phyloP scores from a whole-genome alignment of 1,140 invertebrate species.

The Pentalonia nigronervosa region DNA sequence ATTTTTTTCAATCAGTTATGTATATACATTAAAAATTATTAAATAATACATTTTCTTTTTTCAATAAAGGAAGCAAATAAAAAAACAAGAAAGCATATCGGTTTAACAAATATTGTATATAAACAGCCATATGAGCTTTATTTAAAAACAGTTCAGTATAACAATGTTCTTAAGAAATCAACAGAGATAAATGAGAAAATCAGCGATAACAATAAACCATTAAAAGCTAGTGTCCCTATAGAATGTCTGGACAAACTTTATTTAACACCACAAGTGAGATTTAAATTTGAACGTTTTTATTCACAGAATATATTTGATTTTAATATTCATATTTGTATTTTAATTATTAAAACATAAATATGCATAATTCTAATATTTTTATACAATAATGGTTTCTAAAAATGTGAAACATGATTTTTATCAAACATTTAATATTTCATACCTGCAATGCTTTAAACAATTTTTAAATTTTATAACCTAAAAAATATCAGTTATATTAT shows the following conservation, averaged over 20 bases:
- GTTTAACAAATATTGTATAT: slow-evolving; percentile 26
- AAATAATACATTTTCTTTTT: not conserved
- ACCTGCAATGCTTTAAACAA: no score
- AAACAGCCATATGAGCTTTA: slow-evolving; percentile 38
- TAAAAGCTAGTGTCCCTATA: slow-evolving; percentile 29
- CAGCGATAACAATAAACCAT: not conserved
- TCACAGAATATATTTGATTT: no score
- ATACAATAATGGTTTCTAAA: not conserved
- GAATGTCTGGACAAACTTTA: slow-evolving; percentile 32
- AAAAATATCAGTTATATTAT: no score
- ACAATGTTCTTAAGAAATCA: slow-evolving; percentile 9
- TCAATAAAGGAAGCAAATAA: not conserved
- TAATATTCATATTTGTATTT: not conserved
- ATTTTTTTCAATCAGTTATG: not conserved
- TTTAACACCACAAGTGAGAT: slow-evolving; percentile 26
- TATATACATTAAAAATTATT: not conserved
- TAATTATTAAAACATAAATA: not conserved
- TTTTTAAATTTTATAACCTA: no score
- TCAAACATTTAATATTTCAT: not conserved
- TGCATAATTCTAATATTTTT: not conserved
- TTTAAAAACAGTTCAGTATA: slow-evolving; percentile 49
- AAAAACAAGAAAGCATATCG: slow-evolving; percentile 20
- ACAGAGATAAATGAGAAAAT: not conserved
- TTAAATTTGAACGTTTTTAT: not conserved
- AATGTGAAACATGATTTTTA: not conserved